Conservation (phyloP, 2,113 vertebrate genomes). For the Cryptotis parvus region DNA sequence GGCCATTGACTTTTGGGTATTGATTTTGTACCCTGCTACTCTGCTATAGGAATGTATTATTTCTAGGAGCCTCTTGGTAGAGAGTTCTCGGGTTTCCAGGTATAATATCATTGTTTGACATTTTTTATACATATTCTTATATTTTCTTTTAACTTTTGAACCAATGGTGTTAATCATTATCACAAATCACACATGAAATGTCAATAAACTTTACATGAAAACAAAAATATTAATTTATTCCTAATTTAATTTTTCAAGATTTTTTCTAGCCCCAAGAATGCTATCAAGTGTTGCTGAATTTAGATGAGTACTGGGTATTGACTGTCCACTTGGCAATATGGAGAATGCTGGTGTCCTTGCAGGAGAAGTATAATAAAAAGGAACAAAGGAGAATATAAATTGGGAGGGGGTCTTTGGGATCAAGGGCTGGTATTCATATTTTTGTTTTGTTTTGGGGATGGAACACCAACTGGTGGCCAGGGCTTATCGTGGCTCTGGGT, state of each 20-base stretch:
- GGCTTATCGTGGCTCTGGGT: too few species aligned
- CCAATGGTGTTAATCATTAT: background rate
- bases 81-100: too few species aligned
- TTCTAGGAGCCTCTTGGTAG: too few species aligned
- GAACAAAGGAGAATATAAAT: background rate
- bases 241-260: background rate
- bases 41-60: too few species aligned
- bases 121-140: background rate
- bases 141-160: background rate
- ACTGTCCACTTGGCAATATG: too few species aligned
- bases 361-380: background rate
- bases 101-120: background rate
- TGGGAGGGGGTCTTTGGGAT: fast-evolving
- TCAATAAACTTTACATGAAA: conserved; percentile 2
- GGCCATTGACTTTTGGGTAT: too few species aligned
- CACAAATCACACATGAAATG: background rate
- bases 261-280: background rate
- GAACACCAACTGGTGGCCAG: too few species aligned
- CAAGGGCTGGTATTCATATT: too few species aligned
- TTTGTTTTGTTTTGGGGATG: too few species aligned
- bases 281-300: background rate
- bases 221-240: background rate
- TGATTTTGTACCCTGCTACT: too few species aligned
- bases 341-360: too few species aligned
- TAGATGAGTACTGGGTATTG: background rate